phyloP scores from a whole-genome alignment of 92 coral and sea anemone species.

The Pocillopora grandis region DNA sequence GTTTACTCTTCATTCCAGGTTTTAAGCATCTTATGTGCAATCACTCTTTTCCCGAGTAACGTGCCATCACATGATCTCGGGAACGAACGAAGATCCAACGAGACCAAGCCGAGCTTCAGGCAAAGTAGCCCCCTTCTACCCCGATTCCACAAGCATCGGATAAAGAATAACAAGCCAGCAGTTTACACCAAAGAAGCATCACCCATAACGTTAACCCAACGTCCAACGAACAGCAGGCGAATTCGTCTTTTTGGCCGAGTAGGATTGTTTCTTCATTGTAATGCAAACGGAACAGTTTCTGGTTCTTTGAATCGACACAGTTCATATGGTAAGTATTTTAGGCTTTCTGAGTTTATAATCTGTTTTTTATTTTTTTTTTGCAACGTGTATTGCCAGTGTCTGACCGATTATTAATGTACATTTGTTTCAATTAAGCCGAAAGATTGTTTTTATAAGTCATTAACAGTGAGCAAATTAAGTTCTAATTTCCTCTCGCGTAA shows the following conservation, averaged over 20 bases:
- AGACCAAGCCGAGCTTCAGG: background rate
- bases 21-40: background rate
- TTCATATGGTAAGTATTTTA: constrained; percentile 62
- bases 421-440: too few species aligned
- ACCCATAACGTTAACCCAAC: constrained; percentile 11
- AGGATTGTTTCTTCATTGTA: constrained; percentile 74
- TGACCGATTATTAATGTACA: too few species aligned
- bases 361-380: background rate
- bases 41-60: background rate
- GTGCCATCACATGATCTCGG: background rate
- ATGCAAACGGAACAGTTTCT: constrained; percentile 75
- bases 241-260: constrained; percentile 75
- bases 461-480: background rate
- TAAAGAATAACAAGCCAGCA: constrained; percentile 7
- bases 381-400: background rate
- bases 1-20: constrained; percentile 23
- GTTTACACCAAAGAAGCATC: background rate
- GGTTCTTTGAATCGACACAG: constrained; percentile 66
- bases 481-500: background rate
- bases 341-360: too few species aligned
- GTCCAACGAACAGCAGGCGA: constrained; percentile 51
- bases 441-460: too few species aligned
- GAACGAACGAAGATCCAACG: background rate
- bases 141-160: background rate
- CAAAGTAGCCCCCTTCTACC: background rate